Base-by-base conservation (phyloP, 2,888 invertebrate genomes). In the Pseudoips prasinana region DNA sequence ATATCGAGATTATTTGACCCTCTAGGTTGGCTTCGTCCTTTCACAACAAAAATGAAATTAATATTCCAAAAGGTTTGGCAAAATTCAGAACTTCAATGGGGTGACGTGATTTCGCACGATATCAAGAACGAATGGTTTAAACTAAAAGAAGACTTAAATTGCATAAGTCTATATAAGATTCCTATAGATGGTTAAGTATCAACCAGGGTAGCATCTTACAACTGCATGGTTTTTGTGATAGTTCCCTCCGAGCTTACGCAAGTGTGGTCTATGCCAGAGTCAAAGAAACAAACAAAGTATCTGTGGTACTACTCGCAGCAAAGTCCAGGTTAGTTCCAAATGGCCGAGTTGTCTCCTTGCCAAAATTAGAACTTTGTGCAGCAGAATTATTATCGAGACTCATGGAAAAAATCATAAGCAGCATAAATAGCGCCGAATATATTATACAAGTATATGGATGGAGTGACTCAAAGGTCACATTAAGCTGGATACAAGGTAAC, bases 1-100 rank as follows among this genome's bases (percentile, higher is more conserved):
- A 52, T 58, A 27, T 52, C 54, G 1, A 48, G 45, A 10, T 9
- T 50, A 4, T 54, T 43, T 18, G 54, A 58, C 22, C 58, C 54
- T 0, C 18, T 53, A 7, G 55, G 58, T 0, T 55, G 54, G 54
- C n/a, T 55, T 0, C 17, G 39, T 1, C 55, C 58, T 0, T 7
- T 46, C 2, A 36, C 46, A 8, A 46, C 28, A 1, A 46, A 38
- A 45, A n/a, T 41, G n/a, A 58, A 58, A 42, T 8, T 55, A 17
- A 22, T 52, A 17, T 50, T 50, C 22, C 47, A 54, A 42, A 25
- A 22, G 5, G 30, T 57, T 1, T 52, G 49, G 52, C 25, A 7
- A 2, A 26, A 8, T 28, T 3, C 6, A 2, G 24, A 39, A 8
- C 11, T 37, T 3, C n/a, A 35, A 10, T 55, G 55, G 51, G 45